Evolutionary conservation across 2,113 vertebrate genomes (phyloP).

Genomic region (Hirundichthys speculiger): DNA sequence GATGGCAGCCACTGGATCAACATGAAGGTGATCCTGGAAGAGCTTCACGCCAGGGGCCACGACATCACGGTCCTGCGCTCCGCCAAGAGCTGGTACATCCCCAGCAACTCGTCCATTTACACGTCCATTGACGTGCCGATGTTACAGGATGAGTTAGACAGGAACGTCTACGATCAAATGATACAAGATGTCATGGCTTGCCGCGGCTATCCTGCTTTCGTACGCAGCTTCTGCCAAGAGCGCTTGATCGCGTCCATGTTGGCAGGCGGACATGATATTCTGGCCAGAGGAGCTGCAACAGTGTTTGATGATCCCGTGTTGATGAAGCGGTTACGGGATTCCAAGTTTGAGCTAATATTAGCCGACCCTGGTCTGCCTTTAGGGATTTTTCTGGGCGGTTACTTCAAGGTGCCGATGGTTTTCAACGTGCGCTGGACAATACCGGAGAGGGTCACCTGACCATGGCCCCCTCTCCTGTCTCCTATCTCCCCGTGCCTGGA

Average conservation of each 20-base stretch:
- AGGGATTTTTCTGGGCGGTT: constrained; percentile 72
- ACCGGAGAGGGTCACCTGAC: constrained; percentile 73
- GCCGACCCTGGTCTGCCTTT: constrained; percentile 69
- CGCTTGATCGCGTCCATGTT: too few species aligned
- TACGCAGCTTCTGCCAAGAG: too few species aligned
- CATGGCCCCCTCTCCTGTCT: constrained; percentile 76
- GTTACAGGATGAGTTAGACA: too few species aligned
- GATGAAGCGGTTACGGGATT: constrained; percentile 10
- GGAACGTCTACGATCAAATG: too few species aligned
- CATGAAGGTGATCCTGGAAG: constrained; percentile 63
- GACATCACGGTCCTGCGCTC: constrained; percentile 49
- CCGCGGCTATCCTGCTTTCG: too few species aligned
- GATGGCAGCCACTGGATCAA: constrained; percentile 76
- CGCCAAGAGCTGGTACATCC: constrained; percentile 60
- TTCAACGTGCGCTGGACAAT: constrained; percentile 78
- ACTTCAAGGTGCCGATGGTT: constrained; percentile 75
- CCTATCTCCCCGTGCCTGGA: constrained; percentile 76
- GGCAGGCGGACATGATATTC: too few species aligned
- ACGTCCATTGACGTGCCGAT: too few species aligned
- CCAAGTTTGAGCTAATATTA: constrained; percentile 75
- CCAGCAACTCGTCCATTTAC: too few species aligned
- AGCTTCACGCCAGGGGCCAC: constrained; percentile 59
- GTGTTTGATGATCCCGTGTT: too few species aligned
- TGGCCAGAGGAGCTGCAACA: too few species aligned
- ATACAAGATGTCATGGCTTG: too few species aligned